Evolutionary conservation across 2,888 invertebrate genomes (phyloP).

Genomic region (Ryuthela nishihirai): DNA sequence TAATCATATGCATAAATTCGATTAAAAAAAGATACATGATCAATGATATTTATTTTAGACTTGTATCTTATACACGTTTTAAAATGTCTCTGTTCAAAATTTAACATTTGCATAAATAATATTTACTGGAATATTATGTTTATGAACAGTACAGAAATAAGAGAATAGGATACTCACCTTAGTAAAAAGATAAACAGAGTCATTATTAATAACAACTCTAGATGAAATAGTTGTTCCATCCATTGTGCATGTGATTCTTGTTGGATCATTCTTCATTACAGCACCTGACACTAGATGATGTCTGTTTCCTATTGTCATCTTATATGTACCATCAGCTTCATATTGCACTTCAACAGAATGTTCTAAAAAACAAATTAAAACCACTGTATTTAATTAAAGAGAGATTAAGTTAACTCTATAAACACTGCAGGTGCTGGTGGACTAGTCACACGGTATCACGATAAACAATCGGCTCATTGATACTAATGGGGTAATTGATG

Average conservation of each 20-base stretch:
- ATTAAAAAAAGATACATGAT: too few species aligned
- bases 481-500: too few species aligned
- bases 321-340: constrained; percentile 12
- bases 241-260: constrained; percentile 46
- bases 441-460: too few species aligned
- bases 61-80: too few species aligned
- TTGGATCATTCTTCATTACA: constrained; percentile 7
- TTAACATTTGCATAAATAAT: constrained; percentile 24
- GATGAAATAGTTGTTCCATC: constrained; percentile 57
- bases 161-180: constrained; percentile 53
- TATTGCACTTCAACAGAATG: constrained; percentile 13
- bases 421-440: too few species aligned
- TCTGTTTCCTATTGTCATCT: constrained; percentile 14
- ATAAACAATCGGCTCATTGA: too few species aligned
- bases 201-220: constrained; percentile 59
- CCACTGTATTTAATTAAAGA: not conserved
- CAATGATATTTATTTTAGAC: too few species aligned
- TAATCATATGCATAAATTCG: too few species aligned
- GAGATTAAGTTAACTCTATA: too few species aligned
- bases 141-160: too few species aligned
- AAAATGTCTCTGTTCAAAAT: too few species aligned
- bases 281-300: constrained; percentile 10
- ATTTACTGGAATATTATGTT: constrained; percentile 37
- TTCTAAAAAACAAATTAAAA: constrained; percentile 6
- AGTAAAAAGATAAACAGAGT: constrained; percentile 63